Evolutionary conservation across 2,113 vertebrate genomes (phyloP), one percentile per base, ranked within the genome.

Genomic region (Sander lucioperca): DNA sequence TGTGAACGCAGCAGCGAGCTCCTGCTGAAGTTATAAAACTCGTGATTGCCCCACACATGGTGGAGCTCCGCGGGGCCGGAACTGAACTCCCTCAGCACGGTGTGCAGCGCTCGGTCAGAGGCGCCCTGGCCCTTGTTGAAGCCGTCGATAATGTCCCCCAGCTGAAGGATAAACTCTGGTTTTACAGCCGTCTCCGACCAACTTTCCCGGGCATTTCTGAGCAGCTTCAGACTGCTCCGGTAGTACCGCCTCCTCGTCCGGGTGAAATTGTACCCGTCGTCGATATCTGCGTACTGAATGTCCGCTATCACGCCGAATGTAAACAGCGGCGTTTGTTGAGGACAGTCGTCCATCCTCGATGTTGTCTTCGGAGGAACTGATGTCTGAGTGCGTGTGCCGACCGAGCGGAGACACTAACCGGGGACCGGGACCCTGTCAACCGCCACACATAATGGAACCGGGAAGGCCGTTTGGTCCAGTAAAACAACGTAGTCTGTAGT

Each of bases 1-100:
- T 76, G 62, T 0, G 90, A 98, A 8, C 43, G 64, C 21, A 82
- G 74, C 83, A 99, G 93, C 50, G 79, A 86, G 21, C 94, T 86
- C 86, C 98, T 91, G 84, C 90, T 96, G 91, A 99, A 99, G 93
- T 99, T 99, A 27, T 99, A 99, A 4, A 99, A 94, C 86, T 99
- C 98, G 25, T 99, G 98, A 89, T 99, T 99, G 0, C 98, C 98
- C 98, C 98, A 99, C 0, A 96, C 92, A 30, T 99, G 97, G 72
- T 98, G 97, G 2, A 97, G 95, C 8, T 95, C 90, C 27, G 73
- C 87, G 2, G 87, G 77, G 16, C 95, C 80, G 83, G 72, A 91
- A 73, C 90, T 47, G 75, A 99, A 94, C 14, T 88, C 94, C 0
- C 21, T 75, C 88, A 98, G 80, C 23, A 99, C 97, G 11, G 74